These are phyloP conservation scores for Calameuta filiformis DNA, from an alignment of 2,888 invertebrate genomes.

Conservation along the genomic window DNA sequence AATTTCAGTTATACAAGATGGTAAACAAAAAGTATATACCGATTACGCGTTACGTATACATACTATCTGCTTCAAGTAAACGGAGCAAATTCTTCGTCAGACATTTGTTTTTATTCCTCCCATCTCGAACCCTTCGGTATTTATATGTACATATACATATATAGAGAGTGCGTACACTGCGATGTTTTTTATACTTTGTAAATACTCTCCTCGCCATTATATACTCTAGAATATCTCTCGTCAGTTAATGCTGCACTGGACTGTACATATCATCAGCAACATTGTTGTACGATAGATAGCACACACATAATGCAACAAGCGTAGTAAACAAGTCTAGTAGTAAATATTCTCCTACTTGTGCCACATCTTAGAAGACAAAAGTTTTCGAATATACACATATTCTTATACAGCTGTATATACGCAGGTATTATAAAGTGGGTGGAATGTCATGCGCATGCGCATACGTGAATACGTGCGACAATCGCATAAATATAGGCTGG, in stretches of 20 bases:
- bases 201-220: not conserved
- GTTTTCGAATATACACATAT: not conserved
- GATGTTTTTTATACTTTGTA: not conserved
- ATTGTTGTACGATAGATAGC: not conserved
- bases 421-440: not conserved
- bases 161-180: not conserved
- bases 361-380: not conserved
- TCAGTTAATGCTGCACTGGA: not conserved
- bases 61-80: not conserved
- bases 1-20: not conserved
- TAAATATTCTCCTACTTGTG: not conserved
- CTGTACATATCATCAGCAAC: not conserved
- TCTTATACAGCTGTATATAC: not conserved
- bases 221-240: not conserved
- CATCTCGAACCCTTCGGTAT: not conserved
- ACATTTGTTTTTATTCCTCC: not conserved
- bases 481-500: not conserved
- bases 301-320: not conserved
- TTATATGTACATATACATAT: not conserved
- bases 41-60: not conserved
- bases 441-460: not conserved
- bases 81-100: not conserved
- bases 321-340: not conserved
- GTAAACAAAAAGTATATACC: not conserved
- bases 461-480: not conserved